These are phyloP conservation scores for Seriola rivoliana DNA, from an alignment of 2,113 vertebrate genomes.

Conservation along the genomic window DNA sequence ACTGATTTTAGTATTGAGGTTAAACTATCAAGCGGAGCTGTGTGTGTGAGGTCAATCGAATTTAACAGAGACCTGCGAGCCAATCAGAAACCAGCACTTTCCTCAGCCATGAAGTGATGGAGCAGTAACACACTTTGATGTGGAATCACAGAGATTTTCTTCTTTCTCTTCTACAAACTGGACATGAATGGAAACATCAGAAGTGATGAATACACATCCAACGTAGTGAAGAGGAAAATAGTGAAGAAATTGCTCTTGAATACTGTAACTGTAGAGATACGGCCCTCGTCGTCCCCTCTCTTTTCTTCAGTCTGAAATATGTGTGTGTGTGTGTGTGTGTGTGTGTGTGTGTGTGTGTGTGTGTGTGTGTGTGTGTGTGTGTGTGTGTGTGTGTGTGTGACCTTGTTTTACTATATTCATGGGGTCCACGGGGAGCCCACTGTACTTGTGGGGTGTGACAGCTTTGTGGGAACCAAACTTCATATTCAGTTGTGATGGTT, in stretches of 20 bases:
- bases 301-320: constrained; percentile 25
- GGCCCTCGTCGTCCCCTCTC: constrained; percentile 25
- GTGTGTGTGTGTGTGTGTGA: constrained; percentile 1
- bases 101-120: neutral
- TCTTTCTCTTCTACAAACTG: neutral
- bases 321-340: constrained; percentile 36
- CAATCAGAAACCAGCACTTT: neutral
- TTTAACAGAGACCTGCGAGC: neutral
- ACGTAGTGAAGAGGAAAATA: neutral
- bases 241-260: constrained; percentile 16
- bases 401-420: too few relatives aligned
- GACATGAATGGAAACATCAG: neutral
- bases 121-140: neutral
- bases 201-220: neutral
- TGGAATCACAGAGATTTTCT: neutral
- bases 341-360: too few relatives aligned
- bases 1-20: neutral
- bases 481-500: too few relatives aligned
- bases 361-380: constrained; percentile 33
- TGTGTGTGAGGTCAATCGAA: neutral
- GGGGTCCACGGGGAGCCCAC: too few relatives aligned
- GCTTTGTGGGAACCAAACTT: too few relatives aligned
- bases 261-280: neutral
- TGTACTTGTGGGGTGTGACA: too few relatives aligned
- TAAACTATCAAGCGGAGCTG: neutral